Evolutionary conservation across 2,113 vertebrate species (phyloP).

Genomic region (Hystrix brachyura): DNA sequence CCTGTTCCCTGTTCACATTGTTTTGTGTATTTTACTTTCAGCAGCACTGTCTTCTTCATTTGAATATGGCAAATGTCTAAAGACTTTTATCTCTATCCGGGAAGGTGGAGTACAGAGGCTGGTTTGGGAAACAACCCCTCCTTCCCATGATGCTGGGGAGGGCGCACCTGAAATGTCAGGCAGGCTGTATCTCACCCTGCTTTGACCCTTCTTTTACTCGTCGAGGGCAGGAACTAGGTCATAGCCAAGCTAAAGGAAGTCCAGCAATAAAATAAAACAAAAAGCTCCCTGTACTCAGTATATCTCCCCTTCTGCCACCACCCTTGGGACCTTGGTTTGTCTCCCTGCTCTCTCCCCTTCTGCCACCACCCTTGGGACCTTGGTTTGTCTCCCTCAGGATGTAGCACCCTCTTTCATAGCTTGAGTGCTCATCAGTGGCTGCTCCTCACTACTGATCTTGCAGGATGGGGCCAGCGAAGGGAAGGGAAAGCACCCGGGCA

Average conservation of each 20-base stretch:
- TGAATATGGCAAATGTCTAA: neutral
- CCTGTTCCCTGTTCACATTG: neutral
- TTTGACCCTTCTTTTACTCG: neutral
- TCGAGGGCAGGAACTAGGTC: neutral
- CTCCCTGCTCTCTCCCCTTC: too few relatives aligned
- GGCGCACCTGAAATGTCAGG: rapidly evolving
- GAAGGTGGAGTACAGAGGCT: neutral
- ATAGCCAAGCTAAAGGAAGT: neutral
- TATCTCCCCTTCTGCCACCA: neutral
- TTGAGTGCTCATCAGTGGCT: rapidly evolving
- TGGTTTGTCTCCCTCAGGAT: neutral
- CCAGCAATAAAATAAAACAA: neutral
- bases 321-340: neutral
- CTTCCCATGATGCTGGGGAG: neutral
- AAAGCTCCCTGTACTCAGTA: rapidly evolving
- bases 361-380: neutral
- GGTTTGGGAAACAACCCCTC: neutral
- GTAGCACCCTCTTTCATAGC: rapidly evolving
- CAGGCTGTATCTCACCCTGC: rapidly evolving
- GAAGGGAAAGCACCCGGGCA: rapidly evolving
- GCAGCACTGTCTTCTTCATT: neutral
- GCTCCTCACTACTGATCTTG: neutral
- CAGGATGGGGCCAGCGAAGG: too few relatives aligned
- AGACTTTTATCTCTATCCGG: neutral
- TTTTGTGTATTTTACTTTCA: neutral